Evolutionary conservation across 92 coral and sea anemone species (phyloP).

Genomic region (Porites rus): DNA sequence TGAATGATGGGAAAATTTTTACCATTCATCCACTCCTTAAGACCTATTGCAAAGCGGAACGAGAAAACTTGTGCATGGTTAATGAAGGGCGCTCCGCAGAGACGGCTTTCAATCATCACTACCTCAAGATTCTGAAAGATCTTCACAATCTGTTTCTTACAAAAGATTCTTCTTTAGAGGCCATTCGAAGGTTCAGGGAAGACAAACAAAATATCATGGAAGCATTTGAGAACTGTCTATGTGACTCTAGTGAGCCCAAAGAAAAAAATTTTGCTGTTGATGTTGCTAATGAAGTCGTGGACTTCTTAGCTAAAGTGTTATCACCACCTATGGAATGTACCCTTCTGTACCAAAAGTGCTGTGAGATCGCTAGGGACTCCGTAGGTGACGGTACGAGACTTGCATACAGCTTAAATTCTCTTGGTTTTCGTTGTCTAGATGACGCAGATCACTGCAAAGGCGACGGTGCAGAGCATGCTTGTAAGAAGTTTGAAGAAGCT

Average conservation of each 20-base stretch:
- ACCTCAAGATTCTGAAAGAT: background rate
- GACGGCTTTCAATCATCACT: background rate
- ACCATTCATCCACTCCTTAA: background rate
- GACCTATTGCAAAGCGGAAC: background rate
- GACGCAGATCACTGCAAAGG: background rate
- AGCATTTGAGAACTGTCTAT: slow-evolving; percentile 14
- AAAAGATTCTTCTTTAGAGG: slow-evolving; percentile 1
- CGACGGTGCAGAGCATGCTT: background rate
- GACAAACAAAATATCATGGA: slow-evolving; percentile 11
- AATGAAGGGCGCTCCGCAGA: slow-evolving; percentile 10
- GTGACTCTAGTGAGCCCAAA: background rate
- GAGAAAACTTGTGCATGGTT: background rate
- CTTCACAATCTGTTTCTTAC: background rate
- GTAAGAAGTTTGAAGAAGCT: slow-evolving; percentile 10
- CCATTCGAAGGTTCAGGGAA: background rate
- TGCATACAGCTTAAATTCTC: slow-evolving; percentile 15
- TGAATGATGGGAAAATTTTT: background rate
- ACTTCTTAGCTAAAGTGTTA: slow-evolving; percentile 22
- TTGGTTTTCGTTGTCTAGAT: slow-evolving; percentile 7
- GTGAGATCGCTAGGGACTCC: background rate
- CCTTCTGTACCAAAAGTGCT: slow-evolving; percentile 8
- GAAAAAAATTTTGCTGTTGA: slow-evolving; percentile 4
- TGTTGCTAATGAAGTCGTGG: slow-evolving; percentile 14
- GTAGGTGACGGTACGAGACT: slow-evolving; percentile 4
- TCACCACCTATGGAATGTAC: slow-evolving; percentile 14